phyloP scores from a whole-genome alignment of 1,140 invertebrate genomes.

The Calosoma granatense region DNA sequence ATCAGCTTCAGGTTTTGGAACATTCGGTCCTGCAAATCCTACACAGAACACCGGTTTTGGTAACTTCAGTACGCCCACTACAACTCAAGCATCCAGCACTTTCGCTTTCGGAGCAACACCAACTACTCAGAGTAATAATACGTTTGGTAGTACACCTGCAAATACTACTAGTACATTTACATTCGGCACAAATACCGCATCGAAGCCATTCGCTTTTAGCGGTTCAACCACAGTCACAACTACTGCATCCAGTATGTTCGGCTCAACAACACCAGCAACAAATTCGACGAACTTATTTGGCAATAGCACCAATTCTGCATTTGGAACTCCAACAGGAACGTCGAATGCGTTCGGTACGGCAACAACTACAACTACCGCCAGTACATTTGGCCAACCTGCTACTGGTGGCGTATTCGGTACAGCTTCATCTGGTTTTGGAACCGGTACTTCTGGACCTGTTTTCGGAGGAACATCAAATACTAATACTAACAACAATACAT shows the following conservation, averaged over 20 bases:
- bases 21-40: not conserved
- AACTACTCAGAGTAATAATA: not conserved
- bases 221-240: not conserved
- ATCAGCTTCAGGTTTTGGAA: not conserved
- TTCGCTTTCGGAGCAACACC: not conserved
- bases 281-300: constrained; percentile 1
- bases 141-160: not conserved
- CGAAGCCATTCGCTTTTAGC: not conserved
- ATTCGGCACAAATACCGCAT: not conserved
- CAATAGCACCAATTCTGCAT: not conserved
- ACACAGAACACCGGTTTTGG: not conserved
- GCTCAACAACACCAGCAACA: not conserved
- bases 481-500: constrained; percentile 6
- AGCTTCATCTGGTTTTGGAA: constrained; percentile 2
- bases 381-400: not conserved
- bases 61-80: not conserved
- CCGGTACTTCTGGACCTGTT: not conserved
- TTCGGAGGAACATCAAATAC: not conserved
- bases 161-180: not conserved
- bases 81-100: not conserved
- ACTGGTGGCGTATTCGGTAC: not conserved
- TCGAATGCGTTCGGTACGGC: not conserved
- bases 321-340: not conserved
- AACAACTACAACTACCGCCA: not conserved
- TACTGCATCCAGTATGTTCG: not conserved